phyloP scores from a whole-genome alignment of 30 jellyfish, hydroid and myxozoan species.

The Euphysa ruthae region DNA sequence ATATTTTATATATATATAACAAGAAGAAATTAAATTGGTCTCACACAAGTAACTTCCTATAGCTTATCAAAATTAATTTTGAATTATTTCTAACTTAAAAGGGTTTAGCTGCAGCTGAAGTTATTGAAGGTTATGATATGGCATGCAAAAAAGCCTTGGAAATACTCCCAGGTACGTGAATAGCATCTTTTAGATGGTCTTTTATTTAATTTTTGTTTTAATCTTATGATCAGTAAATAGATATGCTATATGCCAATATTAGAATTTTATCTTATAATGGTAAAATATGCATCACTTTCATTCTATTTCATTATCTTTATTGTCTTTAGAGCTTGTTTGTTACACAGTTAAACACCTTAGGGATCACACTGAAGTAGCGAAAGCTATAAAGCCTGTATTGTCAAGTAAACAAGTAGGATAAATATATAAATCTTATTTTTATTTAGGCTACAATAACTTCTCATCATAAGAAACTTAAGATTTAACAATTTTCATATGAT shows the following conservation, averaged over 20 bases:
- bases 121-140: slow-evolving; percentile 80
- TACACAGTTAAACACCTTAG: slow-evolving; percentile 58
- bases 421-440: too few relatives aligned
- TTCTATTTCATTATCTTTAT: background rate
- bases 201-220: background rate
- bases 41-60: background rate
- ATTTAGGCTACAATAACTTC: too few relatives aligned
- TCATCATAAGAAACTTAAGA: too few relatives aligned
- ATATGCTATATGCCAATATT: too few relatives aligned
- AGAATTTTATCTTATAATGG: too few relatives aligned
- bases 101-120: slow-evolving; percentile 97
- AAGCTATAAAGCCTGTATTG: slow-evolving; percentile 56
- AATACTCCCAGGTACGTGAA: slow-evolving; percentile 67
- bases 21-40: too few relatives aligned
- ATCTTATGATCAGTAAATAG: background rate
- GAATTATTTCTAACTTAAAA: too few relatives aligned
- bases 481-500: too few relatives aligned
- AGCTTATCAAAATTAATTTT: background rate
- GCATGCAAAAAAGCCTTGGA: slow-evolving; percentile 78
- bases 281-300: too few relatives aligned
- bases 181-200: too few relatives aligned
- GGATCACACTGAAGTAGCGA: slow-evolving; percentile 48
- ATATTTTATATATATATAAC: too few relatives aligned
- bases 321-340: slow-evolving; percentile 60
- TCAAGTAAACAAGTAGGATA: slow-evolving; percentile 80